Evolutionary conservation across 2,888 invertebrate species (phyloP).

Genomic region (Electrophaes corylata): DNA sequence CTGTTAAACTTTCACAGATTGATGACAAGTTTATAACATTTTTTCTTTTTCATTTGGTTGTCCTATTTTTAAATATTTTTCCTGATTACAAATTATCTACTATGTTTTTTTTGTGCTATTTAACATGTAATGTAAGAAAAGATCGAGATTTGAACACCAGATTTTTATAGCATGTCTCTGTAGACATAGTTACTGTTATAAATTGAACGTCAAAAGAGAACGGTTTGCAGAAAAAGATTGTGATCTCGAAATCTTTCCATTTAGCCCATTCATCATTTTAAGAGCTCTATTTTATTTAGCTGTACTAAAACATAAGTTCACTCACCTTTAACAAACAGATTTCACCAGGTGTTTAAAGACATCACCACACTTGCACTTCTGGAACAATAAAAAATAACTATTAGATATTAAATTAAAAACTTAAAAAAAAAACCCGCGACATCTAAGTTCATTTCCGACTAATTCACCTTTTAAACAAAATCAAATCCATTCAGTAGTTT

Average conservation of each 20-base stretch:
- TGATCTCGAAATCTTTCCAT: slow-evolving; percentile 38
- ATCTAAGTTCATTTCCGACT: too few relatives aligned
- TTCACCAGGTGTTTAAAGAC: slow-evolving; percentile 61
- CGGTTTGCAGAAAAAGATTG: slow-evolving; percentile 49
- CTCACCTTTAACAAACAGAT: slow-evolving; percentile 64
- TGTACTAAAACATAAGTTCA: slow-evolving; percentile 5
- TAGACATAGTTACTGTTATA: slow-evolving; percentile 2
- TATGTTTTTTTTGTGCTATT: too few relatives aligned
- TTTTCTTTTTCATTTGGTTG: too few relatives aligned
- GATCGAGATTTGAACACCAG: background rate
- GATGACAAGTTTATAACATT: background rate
- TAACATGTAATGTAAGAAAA: background rate
- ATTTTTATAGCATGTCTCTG: background rate
- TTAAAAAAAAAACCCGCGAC: too few relatives aligned
- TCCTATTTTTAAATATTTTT: too few relatives aligned
- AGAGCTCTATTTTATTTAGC: slow-evolving; percentile 25
- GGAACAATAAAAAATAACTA: slow-evolving; percentile 56
- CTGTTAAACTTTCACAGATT: background rate
- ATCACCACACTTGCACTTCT: slow-evolving; percentile 78
- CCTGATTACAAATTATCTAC: too few relatives aligned
- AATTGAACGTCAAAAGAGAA: slow-evolving; percentile 12
- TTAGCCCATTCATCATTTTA: slow-evolving; percentile 41
- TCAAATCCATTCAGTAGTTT: too few relatives aligned
- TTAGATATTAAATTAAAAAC: too few relatives aligned
- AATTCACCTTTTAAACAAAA: too few relatives aligned